These are phyloP conservation scores for Drosophila macrospina DNA, from an alignment of 2,888 invertebrate species.

Conservation along the genomic window DNA sequence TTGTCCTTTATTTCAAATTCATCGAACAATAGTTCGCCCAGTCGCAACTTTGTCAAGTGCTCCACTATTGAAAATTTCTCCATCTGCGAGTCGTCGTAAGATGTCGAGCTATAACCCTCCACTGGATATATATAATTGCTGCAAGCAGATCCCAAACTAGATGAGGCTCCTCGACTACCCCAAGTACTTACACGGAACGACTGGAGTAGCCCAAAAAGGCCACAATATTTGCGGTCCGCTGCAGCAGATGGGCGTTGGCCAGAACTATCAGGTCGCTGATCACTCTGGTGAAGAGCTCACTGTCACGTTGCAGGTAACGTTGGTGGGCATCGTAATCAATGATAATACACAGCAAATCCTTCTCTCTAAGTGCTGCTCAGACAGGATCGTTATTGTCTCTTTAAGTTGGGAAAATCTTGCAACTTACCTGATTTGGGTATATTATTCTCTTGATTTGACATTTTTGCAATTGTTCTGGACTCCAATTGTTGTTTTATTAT, in stretches of 20 bases:
- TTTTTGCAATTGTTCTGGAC: background rate
- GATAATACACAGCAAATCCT: slow-evolving; percentile 2
- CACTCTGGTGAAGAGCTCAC: background rate
- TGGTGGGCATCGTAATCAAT: slow-evolving; percentile 2
- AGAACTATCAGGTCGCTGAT: background rate
- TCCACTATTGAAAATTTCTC: background rate
- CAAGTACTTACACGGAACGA: background rate
- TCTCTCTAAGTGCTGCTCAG: background rate
- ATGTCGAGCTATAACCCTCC: background rate
- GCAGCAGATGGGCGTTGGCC: background rate
- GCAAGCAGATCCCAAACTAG: background rate
- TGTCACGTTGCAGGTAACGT: background rate
- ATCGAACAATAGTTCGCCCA: background rate
- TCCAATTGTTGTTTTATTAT: background rate
- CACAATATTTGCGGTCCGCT: background rate
- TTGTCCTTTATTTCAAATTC: background rate
- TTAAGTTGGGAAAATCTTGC: background rate
- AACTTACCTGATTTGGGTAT: background rate
- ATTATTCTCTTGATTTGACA: background rate
- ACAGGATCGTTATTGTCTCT: background rate
- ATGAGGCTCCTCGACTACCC: background rate
- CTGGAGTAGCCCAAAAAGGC: background rate
- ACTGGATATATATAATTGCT: slow-evolving; percentile 2
- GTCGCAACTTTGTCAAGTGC: background rate
- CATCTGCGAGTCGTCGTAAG: background rate